phyloP scores from a whole-genome alignment of 2,888 invertebrate genomes.

The Drosophila affinis region DNA sequence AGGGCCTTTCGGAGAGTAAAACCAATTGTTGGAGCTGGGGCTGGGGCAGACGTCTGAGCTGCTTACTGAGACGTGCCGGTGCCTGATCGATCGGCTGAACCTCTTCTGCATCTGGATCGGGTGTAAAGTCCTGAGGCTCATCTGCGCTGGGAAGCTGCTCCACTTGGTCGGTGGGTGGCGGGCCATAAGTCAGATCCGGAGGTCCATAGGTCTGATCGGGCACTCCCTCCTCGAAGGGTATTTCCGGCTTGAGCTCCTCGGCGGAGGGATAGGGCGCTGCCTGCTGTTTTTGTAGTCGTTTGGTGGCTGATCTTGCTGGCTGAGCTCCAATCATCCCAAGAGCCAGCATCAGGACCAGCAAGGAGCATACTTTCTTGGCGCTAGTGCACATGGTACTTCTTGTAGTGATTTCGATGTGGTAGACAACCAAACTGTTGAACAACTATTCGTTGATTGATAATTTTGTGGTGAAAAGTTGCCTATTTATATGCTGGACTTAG shows the following conservation, averaged over 20 bases:
- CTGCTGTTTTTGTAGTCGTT: slow-evolving; percentile 11
- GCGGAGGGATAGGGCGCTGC: slow-evolving; percentile 62
- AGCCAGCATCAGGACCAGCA: slow-evolving; percentile 25
- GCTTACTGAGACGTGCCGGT: slow-evolving; percentile 18
- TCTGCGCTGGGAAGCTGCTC: slow-evolving; percentile 45
- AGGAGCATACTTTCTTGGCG: slow-evolving; percentile 11
- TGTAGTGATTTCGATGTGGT: neutral
- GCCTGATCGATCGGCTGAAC: slow-evolving; percentile 44
- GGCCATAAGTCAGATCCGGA: slow-evolving; percentile 54
- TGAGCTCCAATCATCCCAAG: slow-evolving; percentile 10
- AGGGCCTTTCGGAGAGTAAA: slow-evolving; percentile 1
- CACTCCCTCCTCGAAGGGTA: slow-evolving; percentile 60
- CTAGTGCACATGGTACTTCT: slow-evolving; percentile 17
- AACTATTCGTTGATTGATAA: slow-evolving; percentile 32
- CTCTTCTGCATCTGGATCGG: slow-evolving; percentile 66
- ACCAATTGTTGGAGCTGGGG: slow-evolving; percentile 13
- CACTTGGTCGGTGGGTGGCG: slow-evolving; percentile 44
- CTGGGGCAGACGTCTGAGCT: slow-evolving; percentile 4
- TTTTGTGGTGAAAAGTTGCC: neutral
- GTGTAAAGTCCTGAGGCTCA: slow-evolving; percentile 44
- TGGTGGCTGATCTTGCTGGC: slow-evolving; percentile 6
- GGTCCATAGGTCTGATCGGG: slow-evolving; percentile 70
- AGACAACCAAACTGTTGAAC: slow-evolving; percentile 2
- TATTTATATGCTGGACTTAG: slow-evolving; percentile 33
- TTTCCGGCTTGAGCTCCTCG: slow-evolving; percentile 64